A percentile compares a stretch with the other conserved stretches of the same genome.
These are phyloP conservation scores for Rhynchomys soricoides DNA, from an alignment of 2,113 vertebrate genomes.

Conservation along the genomic window DNA sequence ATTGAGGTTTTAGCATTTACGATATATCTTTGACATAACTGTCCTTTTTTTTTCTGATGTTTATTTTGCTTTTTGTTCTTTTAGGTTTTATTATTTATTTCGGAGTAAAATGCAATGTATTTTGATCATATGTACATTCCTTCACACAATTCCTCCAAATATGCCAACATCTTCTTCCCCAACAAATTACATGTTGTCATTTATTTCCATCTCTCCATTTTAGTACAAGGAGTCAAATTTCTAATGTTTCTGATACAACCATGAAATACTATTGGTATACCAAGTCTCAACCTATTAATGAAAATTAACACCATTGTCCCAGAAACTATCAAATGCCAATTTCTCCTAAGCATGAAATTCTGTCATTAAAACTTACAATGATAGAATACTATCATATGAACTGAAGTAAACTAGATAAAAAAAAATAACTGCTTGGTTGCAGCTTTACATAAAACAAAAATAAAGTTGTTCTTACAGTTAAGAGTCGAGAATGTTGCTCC, in stretches of 20 bases:
- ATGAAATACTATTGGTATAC: background rate
- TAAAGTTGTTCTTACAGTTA: background rate
- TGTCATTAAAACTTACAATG: background rate
- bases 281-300: background rate
- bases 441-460: background rate
- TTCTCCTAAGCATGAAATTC: background rate
- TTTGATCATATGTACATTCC: background rate
- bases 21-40: too few relatives aligned
- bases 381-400: background rate
- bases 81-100: background rate
- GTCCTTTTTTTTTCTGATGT: background rate
- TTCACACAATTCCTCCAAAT: background rate
- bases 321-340: background rate
- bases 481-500: background rate
- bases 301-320: background rate
- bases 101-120: background rate
- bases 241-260: background rate
- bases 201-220: background rate
- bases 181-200: background rate
- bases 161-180: background rate
- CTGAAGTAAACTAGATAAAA: background rate
- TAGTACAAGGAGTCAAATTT: background rate
- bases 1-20: background rate
- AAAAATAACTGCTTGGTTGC: background rate
- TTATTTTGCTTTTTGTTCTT: background rate